Base-by-base conservation (phyloP, 2,888 invertebrate species). In the Lottia scabra region DNA sequence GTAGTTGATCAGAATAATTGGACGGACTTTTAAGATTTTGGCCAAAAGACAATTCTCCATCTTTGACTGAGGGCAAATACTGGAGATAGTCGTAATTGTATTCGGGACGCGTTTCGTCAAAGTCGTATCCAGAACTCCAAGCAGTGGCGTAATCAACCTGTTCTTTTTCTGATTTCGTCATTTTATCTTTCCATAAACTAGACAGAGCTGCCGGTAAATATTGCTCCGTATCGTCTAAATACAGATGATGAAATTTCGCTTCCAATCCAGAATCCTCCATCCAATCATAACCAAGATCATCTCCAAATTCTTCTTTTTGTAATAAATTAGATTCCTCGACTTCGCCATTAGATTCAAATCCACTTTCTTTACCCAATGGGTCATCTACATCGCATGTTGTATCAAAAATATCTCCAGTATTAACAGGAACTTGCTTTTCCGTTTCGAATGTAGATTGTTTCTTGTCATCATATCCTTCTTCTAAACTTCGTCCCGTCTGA, bases 401-500 rank as follows among this genome's bases (percentile, higher is more conserved):
- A 56, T 56, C 56, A 56, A 56, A 56, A 56, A 56, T 56, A 56
- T 56, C 56, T 19, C 56, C 56, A 56, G 23, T 56, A 8, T 56
- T 56, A 1, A 15, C 56, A 15, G 6, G 10, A 23, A 19, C 56
- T 23, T 23, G 12, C 19, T 56, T 23, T 10, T 23, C 12, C 12
- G 56, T 19, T 56, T 56, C 56, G 1, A 15, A 0, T 19, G 13
- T 44, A 63, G 27, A 63, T 12, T 30, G 62, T n/a, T 43, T 45
- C 19, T 46, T 46, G 48, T 23, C 45, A 46, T 44, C 23, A 56
- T 66, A 65, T 27, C 56, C 62, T 0, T 71, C 70, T 45, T 74
- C 76, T 10, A 72, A 38, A 44, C 68, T 68, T n/a, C 65, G 30
- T 27, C 81, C 81, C 0, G 93, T 93, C 87, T 93, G 93, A 77